A percentile compares a stretch with the other conserved stretches of the same genome.
Evolutionary conservation across 2,888 invertebrate genomes (phyloP).

Genomic region (Bembecia ichneumoniformis): DNA sequence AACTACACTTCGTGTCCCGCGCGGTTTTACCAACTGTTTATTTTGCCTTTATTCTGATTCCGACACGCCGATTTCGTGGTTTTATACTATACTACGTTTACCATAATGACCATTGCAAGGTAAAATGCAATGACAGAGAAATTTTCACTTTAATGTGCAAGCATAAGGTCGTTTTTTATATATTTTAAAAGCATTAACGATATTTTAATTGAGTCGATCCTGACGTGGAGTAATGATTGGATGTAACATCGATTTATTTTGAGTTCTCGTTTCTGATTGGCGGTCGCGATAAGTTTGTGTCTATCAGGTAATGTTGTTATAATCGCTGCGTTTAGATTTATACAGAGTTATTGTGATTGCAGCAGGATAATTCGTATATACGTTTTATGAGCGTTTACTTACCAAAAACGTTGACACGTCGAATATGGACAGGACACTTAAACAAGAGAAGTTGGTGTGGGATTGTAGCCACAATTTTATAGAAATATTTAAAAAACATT

Average conservation of each 20-base stretch:
- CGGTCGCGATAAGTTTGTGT: slow-evolving; percentile 66
- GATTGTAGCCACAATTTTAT: too few relatives aligned
- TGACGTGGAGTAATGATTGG: slow-evolving; percentile 72
- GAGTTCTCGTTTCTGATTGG: slow-evolving; percentile 71
- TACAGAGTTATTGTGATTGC: slow-evolving; percentile 10
- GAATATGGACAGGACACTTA: too few relatives aligned
- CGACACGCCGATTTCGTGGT: slow-evolving; percentile 70
- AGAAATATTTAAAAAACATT: too few relatives aligned
- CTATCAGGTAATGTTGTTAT: slow-evolving; percentile 66
- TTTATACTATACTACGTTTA: slow-evolving; percentile 64
- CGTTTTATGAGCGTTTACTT: not conserved
- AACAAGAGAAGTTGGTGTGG: too few relatives aligned
- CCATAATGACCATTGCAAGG: slow-evolving; percentile 68
- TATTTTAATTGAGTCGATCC: slow-evolving; percentile 72
- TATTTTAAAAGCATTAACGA: slow-evolving; percentile 55
- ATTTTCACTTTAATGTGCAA: slow-evolving; percentile 30
- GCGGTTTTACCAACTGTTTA: slow-evolving; percentile 58
- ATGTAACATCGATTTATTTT: slow-evolving; percentile 71
- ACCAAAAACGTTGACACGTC: too few relatives aligned
- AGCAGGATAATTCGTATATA: not conserved
- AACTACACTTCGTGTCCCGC: slow-evolving; percentile 28
- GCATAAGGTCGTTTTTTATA: slow-evolving; percentile 43
- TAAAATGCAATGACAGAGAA: slow-evolving; percentile 24
- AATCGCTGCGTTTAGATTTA: slow-evolving; percentile 48
- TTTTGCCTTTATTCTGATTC: slow-evolving; percentile 68